A percentile compares a stretch with the other conserved stretches of the same genome.
Conservation (phyloP, 2,888 invertebrate species). For the Ephialtes manifestator region DNA sequence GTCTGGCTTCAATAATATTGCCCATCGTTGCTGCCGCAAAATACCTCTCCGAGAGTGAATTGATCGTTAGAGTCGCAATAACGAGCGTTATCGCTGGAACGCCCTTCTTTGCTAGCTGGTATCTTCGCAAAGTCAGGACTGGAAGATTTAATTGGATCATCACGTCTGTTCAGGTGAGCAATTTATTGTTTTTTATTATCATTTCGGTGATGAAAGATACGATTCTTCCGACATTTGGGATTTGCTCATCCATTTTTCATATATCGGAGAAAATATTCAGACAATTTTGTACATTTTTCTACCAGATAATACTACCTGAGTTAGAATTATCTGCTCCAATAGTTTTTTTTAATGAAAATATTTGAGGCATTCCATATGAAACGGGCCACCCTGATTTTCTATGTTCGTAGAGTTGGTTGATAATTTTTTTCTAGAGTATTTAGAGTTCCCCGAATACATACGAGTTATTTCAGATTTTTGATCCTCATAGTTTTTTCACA, state of each 20-base stretch:
- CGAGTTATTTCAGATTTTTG: too few species aligned
- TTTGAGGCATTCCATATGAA: too few species aligned
- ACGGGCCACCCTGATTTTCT: too few species aligned
- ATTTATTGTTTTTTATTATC: not conserved
- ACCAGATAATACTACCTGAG: too few species aligned
- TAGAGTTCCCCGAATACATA: too few species aligned
- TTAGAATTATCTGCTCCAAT: too few species aligned
- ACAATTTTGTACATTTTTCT: too few species aligned
- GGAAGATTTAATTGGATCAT: slow-evolving; percentile 88
- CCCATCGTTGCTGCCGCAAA: slow-evolving; percentile 92
- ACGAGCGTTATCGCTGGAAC: slow-evolving; percentile 88
- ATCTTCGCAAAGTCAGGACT: slow-evolving; percentile 89
- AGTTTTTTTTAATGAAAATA: too few species aligned
- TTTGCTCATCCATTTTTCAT: not conserved
- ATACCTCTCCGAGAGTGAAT: slow-evolving; percentile 90
- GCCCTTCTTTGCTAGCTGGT: slow-evolving; percentile 89
- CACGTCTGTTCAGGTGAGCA: slow-evolving; percentile 90
- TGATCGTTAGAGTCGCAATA: slow-evolving; percentile 89
- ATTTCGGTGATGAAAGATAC: not conserved
- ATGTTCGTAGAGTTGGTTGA: too few species aligned
- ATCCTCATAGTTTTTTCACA: too few species aligned
- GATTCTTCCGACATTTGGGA: not conserved
- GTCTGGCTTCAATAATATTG: slow-evolving; percentile 91
- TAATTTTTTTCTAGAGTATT: too few species aligned
- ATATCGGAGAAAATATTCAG: not conserved